Percentiles rank a stretch among this genome's conserved stretches.
phyloP scores from a whole-genome alignment of 2,797 vertebrate genomes.

The Rhincodon typus region DNA sequence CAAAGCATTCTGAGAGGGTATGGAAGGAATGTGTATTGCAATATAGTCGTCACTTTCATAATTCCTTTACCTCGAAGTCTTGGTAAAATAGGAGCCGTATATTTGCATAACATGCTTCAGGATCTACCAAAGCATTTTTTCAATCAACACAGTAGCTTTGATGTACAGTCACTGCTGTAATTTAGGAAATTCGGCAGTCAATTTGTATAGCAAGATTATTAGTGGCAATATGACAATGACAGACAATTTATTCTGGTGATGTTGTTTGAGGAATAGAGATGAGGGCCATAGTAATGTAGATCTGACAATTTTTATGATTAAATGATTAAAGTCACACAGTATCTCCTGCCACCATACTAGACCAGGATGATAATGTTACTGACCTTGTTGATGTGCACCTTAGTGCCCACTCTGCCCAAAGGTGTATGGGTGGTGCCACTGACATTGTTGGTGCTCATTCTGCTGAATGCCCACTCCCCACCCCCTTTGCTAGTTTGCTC shows the following conservation, averaged over 20 bases:
- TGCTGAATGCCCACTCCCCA: no score
- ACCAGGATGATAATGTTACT: no score
- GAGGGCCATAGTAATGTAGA: not conserved
- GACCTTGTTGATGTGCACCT: no score
- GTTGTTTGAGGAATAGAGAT: not conserved
- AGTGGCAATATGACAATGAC: not conserved
- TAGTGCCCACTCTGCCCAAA: no score
- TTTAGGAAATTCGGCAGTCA: no score
- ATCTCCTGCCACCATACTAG: no score
- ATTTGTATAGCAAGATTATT: no score
- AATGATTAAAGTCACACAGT: no score
- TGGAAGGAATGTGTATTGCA: not conserved
- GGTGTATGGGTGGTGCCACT: no score
- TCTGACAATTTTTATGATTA: no score
- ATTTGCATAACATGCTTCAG: not conserved
- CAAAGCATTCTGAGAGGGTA: not conserved
- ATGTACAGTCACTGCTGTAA: not conserved
- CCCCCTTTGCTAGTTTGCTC: no score
- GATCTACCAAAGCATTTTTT: not conserved
- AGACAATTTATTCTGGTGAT: not conserved
- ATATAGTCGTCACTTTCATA: not conserved
- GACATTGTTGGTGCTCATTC: no score
- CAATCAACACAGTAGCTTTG: not conserved
- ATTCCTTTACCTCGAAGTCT: not conserved
- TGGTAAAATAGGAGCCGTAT: not conserved